These are phyloP conservation scores for Silurus glanis DNA, from an alignment of 2,113 vertebrate genomes.

Conservation along the genomic window DNA sequence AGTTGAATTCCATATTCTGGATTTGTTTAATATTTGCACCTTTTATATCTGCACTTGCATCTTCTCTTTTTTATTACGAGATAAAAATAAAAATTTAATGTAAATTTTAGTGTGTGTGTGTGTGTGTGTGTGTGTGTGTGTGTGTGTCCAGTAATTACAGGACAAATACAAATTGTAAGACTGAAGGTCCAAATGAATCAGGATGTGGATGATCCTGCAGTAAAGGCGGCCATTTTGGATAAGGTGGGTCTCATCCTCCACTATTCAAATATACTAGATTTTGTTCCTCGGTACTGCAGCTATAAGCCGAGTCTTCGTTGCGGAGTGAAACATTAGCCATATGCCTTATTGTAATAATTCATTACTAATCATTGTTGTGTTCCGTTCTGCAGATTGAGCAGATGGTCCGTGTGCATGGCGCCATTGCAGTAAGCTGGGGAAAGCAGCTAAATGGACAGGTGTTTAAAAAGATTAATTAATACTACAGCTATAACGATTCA, in stretches of 20 bases:
- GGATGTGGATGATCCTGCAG: not conserved
- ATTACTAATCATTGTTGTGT: not conserved
- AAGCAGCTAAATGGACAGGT: not conserved
- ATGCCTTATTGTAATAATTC: too few species aligned
- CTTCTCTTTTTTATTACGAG: too few species aligned
- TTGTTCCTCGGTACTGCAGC: too few species aligned
- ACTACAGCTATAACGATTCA: too few species aligned
- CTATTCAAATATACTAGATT: too few species aligned
- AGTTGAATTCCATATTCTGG: too few species aligned
- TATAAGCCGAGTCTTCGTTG: too few species aligned
- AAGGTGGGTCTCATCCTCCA: constrained; percentile 10
- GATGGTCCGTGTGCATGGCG: not conserved
- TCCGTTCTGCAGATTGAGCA: not conserved
- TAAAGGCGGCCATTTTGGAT: not conserved
- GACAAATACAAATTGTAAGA: constrained; percentile 7
- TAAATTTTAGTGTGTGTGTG: not conserved
- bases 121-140: not conserved
- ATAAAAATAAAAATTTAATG: too few species aligned
- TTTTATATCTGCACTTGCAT: too few species aligned
- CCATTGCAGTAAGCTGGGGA: not conserved
- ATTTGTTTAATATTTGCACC: too few species aligned
- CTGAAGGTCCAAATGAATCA: not conserved
- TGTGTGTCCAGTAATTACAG: not conserved
- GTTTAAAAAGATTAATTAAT: not conserved
- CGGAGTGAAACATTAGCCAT: too few species aligned